Evolutionary conservation across 2,888 invertebrate species (phyloP), one percentile per base, ranked within the genome.

Genomic region (Oligia strigilis): DNA sequence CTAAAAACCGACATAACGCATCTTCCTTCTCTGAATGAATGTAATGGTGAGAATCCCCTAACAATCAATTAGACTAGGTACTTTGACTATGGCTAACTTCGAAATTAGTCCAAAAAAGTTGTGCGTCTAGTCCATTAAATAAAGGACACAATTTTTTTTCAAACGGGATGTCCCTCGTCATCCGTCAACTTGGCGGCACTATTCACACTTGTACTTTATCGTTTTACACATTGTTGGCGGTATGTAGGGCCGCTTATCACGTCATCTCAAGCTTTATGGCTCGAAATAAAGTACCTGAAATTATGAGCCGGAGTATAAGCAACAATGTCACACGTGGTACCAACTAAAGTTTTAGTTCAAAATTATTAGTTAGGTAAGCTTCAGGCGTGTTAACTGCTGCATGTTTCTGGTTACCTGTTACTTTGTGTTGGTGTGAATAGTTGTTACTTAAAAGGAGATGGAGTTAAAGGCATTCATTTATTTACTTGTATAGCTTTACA

Each of bases 231-330:
- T 87, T 89, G 89, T 89, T 83, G 84, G 75, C 80, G 71, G 83
- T 82, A 49, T 62, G 78, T 81, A 80, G 78, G 84, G 85, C 82
- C 69, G 85, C 81, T 83, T 80, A 84, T 89, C 83, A 74, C 86
- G 86, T 89, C 89, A 85, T 89, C 87, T 87, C 87, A 85, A 74
- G 76, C 78, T 93, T 93, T 92, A 92, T 85, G 85, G 79, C 86
- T 72, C 71, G 80, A 88, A 90, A 92, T 92, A 92, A 91, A 92
- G 90, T 86, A 87, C 86, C 86, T 87, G 87, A 88, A 92, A 89
- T 90, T 89, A 90, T 90, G 88, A 84, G 86, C 86, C 86, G 83
- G 82, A 87, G 87, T 83, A 76, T 83, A 64, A 77, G 79, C 82
- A 87, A 91, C 91, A 89, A 85, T 91, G 92, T 91, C 81, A 85